Evolutionary conservation across 1,140 invertebrate species (phyloP).

Genomic region (Callitettix versicolor): DNA sequence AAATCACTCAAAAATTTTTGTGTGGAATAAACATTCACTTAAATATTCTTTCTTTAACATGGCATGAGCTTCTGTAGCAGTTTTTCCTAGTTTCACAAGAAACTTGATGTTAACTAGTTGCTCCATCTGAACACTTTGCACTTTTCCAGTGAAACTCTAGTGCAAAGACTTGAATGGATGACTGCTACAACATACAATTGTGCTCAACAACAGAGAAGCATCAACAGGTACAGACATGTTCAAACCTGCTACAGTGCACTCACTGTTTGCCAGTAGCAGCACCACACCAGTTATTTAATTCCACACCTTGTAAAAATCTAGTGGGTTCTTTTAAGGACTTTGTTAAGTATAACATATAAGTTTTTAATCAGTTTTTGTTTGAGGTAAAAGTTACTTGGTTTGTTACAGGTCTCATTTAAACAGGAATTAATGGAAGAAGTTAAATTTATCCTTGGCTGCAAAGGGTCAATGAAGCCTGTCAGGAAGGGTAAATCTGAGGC

Average conservation of each 20-base stretch:
- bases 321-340: neutral
- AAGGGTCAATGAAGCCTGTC: constrained; percentile 60
- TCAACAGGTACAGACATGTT: no score
- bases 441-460: constrained; percentile 61
- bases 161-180: no score
- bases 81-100: no score
- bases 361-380: constrained; percentile 3
- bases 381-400: no score
- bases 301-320: neutral
- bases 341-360: neutral
- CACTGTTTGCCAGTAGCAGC: no score
- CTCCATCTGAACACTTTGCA: no score
- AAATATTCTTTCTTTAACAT: no score
- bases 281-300: neutral
- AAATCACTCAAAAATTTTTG: no score
- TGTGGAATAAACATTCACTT: neutral
- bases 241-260: no score
- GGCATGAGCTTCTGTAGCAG: no score
- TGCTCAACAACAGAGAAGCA: neutral
- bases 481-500: neutral
- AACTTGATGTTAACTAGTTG: no score
- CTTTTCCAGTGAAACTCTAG: neutral
- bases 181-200: neutral
- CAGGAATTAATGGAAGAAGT: constrained; percentile 57
- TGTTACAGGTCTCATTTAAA: constrained; percentile 52